Percentiles rank a stretch among this genome's conserved stretches.
Conservation (phyloP, 1,140 invertebrate species). For the Gerris buenoi region DNA sequence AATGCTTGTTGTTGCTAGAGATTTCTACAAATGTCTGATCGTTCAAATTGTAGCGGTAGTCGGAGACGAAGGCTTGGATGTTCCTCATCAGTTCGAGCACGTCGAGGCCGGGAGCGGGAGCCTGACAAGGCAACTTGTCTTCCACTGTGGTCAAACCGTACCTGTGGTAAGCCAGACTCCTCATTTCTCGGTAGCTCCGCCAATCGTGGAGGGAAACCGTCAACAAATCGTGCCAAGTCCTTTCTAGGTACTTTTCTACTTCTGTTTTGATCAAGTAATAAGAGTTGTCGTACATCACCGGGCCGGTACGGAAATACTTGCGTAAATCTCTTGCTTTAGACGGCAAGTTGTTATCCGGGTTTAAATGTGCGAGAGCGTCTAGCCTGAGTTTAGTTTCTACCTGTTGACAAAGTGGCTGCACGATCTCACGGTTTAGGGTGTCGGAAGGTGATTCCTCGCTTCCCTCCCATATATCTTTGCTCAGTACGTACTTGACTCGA, state of each 20-base stretch:
- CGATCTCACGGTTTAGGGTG: constrained; percentile 28
- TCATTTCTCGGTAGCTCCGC: constrained; percentile 94
- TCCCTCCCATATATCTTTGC: not conserved
- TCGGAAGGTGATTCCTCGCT: not conserved
- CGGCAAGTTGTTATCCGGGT: constrained; percentile 41
- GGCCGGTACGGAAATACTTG: constrained; percentile 7
- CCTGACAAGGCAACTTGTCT: constrained; percentile 88
- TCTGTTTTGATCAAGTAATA: constrained; percentile 35
- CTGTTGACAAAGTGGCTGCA: constrained; percentile 62
- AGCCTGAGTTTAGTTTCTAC: constrained; percentile 83
- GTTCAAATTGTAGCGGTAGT: constrained; percentile 91
- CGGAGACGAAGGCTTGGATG: constrained; percentile 86
- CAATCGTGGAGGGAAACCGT: constrained; percentile 94
- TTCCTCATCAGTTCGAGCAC: constrained; percentile 95
- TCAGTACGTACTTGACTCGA: constrained; percentile 32
- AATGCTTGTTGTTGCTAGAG: constrained; percentile 78
- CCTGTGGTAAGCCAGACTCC: constrained; percentile 75
- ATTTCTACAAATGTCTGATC: constrained; percentile 93
- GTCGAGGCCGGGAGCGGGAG: constrained; percentile 92
- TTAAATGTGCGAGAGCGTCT: constrained; percentile 78
- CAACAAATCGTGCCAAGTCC: constrained; percentile 93
- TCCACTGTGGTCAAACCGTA: constrained; percentile 68
- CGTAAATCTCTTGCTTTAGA: not conserved
- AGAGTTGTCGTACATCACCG: constrained; percentile 28
- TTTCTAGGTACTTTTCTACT: constrained; percentile 83